Percentiles rank a stretch among this genome's conserved stretches.
phyloP scores from a whole-genome alignment of 2,797 vertebrate genomes.

The Neosalanx taihuensis region DNA sequence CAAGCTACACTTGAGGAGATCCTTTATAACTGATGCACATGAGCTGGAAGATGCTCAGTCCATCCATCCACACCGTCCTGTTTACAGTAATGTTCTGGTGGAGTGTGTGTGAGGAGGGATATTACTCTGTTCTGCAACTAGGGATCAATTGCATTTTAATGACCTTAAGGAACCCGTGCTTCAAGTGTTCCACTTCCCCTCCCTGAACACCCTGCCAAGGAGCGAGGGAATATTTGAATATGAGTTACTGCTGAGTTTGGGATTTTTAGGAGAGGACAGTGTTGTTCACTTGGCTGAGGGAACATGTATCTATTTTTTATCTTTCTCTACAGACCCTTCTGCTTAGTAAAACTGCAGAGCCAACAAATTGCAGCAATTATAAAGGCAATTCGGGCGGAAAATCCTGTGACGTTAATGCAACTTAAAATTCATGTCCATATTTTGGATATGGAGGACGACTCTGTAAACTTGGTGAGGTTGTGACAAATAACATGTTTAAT shows the following conservation, averaged over 20 bases:
- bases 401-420: too few species aligned
- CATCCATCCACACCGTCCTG: neutral
- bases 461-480: too few species aligned
- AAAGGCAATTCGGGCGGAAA: neutral
- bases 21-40: too few species aligned
- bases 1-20: too few species aligned
- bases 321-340: neutral
- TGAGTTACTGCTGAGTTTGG: slow-evolving; percentile 4
- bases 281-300: neutral
- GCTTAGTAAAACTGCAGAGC: slow-evolving; percentile 5
- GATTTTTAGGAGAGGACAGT: neutral
- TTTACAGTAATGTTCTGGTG: neutral
- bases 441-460: too few species aligned
- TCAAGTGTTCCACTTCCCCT: neutral
- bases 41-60: neutral
- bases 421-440: too few species aligned
- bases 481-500: too few species aligned
- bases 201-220: neutral
- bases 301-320: neutral
- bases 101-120: too few species aligned
- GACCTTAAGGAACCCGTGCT: neutral
- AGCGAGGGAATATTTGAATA: neutral
- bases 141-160: slow-evolving; percentile 15
- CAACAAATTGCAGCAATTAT: neutral
- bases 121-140: neutral